These are phyloP conservation scores for Neoarius graeffei DNA, from an alignment of 2,113 vertebrate species.

Conservation along the genomic window DNA sequence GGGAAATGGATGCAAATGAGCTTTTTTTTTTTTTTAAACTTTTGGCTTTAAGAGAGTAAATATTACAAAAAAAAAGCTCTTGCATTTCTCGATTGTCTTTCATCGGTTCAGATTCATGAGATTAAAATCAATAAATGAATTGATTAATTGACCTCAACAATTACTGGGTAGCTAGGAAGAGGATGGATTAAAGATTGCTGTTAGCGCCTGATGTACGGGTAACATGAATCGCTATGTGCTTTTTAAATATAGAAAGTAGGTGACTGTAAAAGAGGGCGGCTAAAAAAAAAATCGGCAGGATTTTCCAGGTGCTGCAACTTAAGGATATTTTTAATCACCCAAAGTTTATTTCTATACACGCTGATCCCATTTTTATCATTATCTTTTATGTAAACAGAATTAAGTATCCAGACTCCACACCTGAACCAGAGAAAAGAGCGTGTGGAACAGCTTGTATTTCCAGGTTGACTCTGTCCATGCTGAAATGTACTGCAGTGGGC, in stretches of 20 bases:
- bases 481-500: background rate
- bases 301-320: background rate
- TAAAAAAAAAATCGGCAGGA: background rate
- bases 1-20: background rate
- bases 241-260: slow-evolving; percentile 7
- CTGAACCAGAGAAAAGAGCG: background rate
- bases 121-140: background rate
- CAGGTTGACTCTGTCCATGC: background rate
- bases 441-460: background rate
- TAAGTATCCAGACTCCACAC: background rate
- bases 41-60: background rate
- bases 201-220: background rate
- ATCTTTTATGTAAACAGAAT: background rate
- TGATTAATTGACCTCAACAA: background rate
- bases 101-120: background rate
- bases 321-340: background rate
- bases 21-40: too few relatives aligned
- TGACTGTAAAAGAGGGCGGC: background rate
- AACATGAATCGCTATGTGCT: background rate
- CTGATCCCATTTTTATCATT: background rate
- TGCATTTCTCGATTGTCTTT: background rate
- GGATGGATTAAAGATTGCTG: background rate
- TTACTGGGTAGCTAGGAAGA: background rate
- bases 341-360: background rate
- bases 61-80: background rate